These are phyloP conservation scores for Spongilla lacustris DNA, from an alignment of 37 sponge, comb jelly and placozoan genomes.

Conservation along the genomic window DNA sequence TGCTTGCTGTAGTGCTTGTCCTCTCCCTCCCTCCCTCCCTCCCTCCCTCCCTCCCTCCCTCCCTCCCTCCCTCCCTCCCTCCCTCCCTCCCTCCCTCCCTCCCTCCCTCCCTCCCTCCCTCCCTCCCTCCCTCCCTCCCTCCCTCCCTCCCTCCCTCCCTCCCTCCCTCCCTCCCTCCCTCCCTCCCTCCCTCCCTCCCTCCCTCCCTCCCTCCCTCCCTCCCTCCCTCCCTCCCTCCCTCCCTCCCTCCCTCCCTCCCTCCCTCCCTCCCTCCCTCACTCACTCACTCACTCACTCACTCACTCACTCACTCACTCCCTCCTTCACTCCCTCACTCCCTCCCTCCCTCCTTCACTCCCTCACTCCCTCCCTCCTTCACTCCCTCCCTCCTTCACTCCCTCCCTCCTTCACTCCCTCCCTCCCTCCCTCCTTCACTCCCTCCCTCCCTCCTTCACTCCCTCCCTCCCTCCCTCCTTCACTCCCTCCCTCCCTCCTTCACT, in stretches of 20 bases:
- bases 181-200: too few species aligned
- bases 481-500: not conserved
- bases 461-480: not conserved
- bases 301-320: not conserved
- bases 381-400: not conserved
- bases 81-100: too few species aligned
- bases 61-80: not conserved
- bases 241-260: too few species aligned
- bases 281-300: not conserved
- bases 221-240: too few species aligned
- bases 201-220: too few species aligned
- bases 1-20: too few species aligned
- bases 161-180: too few species aligned
- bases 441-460: not conserved
- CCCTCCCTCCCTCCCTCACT: not conserved
- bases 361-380: not conserved
- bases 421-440: too few species aligned
- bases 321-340: not conserved
- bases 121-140: too few species aligned
- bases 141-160: too few species aligned
- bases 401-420: not conserved
- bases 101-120: too few species aligned
- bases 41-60: constrained; percentile 6
- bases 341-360: too few species aligned
- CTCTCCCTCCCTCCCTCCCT: constrained; percentile 13